phyloP scores from a whole-genome alignment of 2,797 vertebrate genomes.

The Clangula hyemalis region DNA sequence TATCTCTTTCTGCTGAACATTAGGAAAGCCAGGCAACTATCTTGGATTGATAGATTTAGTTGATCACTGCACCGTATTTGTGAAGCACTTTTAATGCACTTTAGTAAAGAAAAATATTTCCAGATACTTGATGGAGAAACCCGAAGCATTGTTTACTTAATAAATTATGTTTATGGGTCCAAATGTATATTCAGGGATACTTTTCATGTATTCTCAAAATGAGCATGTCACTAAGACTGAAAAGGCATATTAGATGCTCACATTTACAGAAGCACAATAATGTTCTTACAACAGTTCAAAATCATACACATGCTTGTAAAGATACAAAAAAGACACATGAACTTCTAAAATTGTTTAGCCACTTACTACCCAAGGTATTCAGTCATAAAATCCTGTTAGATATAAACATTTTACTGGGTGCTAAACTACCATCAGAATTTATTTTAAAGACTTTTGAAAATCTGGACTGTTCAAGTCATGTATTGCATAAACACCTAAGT shows the following conservation, averaged over 20 bases:
- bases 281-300: background rate
- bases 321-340: accelerated
- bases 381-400: background rate
- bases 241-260: background rate
- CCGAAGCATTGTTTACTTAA: background rate
- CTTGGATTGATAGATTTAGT: background rate
- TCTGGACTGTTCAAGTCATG: background rate
- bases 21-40: background rate
- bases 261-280: background rate
- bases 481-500: background rate
- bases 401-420: background rate
- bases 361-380: background rate
- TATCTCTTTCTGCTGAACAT: background rate
- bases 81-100: background rate
- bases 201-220: background rate
- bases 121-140: background rate
- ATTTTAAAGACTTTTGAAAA: background rate
- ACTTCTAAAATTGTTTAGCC: background rate
- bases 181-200: background rate
- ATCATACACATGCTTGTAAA: background rate
- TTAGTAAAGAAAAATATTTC: background rate
- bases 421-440: background rate
- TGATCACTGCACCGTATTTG: conserved; percentile 15
- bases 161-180: background rate
- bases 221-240: background rate